Base-by-base conservation (phyloP, 2,113 vertebrate species). In the Forbesichthys papilliferus region DNA sequence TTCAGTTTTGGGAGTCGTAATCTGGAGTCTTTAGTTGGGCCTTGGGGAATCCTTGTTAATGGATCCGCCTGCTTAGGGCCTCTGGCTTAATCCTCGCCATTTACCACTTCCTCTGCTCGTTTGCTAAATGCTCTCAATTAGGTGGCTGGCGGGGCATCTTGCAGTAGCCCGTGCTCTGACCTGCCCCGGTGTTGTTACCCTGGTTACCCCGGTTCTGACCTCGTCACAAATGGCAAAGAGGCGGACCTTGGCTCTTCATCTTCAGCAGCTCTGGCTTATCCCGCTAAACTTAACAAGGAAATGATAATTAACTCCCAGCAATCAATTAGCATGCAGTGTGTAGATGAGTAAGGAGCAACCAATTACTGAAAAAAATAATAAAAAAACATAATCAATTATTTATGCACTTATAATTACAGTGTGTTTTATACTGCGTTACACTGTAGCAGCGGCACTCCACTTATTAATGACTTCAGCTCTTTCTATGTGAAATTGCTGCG, bases 381-480 rank as follows among this genome's bases (percentile, higher is more conserved):
- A 27, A 27, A 27, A 88, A 87, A 91, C 80, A 90, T 83, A 84
- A 92, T 92, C 88, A 91, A 91, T 92, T 91, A 92, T 93, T 92
- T 91, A 92, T 88, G 86, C 74, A 49, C 66, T 88, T 74, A 88
- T 90, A 91, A 93, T 92, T 91, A 91, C 78, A 83, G 82, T 79
- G 79, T 88, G 82, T 88, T 90, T 88, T 90, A 27, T 27, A 90
- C 77, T 80, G 87, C 65, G 80, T 89, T 90, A 88, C 27, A 3
- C 27, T 27, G 27, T 75, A 78, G 84, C 83, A 49, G 82, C 85
- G 68, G 86, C 81, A 77, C 74, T 87, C 87, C 86, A 91, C 87
- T 93, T 93, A 93, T 90, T 87, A 84, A 90, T 90, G 27, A 27
- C 91, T 91, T 89, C 84, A 91, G 88, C 89, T 85, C 90, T 93